phyloP scores from a whole-genome alignment of 2,113 vertebrate species.

The Tychaedon coryphoeus region DNA sequence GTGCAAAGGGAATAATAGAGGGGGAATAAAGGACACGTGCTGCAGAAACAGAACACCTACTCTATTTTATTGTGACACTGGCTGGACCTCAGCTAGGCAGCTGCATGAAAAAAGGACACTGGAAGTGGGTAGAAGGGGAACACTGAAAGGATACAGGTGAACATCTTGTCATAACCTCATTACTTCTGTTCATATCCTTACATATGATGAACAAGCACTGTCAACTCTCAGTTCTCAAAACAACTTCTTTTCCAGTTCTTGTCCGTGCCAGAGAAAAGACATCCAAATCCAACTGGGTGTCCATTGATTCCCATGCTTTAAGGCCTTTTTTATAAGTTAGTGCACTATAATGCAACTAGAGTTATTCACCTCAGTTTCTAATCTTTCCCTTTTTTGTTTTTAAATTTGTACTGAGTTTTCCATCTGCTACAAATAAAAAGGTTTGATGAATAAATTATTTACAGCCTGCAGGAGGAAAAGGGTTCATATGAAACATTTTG shows the following conservation, averaged over 20 bases:
- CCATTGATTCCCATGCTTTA: not conserved
- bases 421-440: constrained; percentile 48
- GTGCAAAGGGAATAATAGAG: not conserved
- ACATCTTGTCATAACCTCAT: not conserved
- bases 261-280: not conserved
- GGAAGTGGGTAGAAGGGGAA: not conserved
- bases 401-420: constrained; percentile 9
- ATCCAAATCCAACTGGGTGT: not conserved
- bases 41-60: not conserved
- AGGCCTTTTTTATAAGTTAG: not conserved
- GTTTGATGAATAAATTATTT: constrained; percentile 63
- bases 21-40: not conserved
- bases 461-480: constrained; percentile 36
- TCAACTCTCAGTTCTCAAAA: not conserved
- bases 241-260: not conserved
- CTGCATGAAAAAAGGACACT: not conserved
- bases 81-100: not conserved
- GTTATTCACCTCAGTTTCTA: constrained; percentile 19
- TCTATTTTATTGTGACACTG: not conserved
- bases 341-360: not conserved
- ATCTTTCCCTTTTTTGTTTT: constrained; percentile 25
- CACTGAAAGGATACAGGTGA: not conserved
- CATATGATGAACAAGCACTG: not conserved
- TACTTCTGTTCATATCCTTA: not conserved
- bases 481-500: constrained; percentile 23